These are phyloP conservation scores for Moxostoma hubbsi DNA, from an alignment of 2,797 vertebrate species.

Conservation along the genomic window DNA sequence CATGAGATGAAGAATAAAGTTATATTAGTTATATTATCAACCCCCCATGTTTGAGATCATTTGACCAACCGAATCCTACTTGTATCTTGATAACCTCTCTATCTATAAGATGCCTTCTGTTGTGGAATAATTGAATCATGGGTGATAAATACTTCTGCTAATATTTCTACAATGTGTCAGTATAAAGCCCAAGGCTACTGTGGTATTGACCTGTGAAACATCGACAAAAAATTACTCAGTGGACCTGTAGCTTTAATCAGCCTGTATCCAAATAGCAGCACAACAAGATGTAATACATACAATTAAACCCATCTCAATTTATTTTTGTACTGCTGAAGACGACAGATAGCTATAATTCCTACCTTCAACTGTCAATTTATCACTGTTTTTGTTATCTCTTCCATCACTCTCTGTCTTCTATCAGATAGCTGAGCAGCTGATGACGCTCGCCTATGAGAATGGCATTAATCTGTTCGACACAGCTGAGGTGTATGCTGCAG, in stretches of 20 bases:
- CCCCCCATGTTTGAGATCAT: not conserved
- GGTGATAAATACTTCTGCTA: not conserved
- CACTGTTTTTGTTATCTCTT: constrained; percentile 19
- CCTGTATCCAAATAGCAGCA: not conserved
- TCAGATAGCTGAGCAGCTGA: constrained; percentile 91
- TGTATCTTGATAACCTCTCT: no score
- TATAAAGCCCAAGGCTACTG: not conserved
- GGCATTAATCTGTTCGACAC: constrained; percentile 97
- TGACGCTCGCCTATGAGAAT: constrained; percentile 94
- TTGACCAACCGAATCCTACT: not conserved
- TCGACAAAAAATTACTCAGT: no score
- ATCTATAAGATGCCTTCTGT: no score
- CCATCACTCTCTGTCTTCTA: constrained; percentile 26
- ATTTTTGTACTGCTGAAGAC: not conserved
- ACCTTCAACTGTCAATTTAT: not conserved
- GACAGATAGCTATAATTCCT: not conserved
- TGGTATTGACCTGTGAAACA: not conserved
- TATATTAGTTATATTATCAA: no score
- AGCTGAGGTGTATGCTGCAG: constrained; percentile 89
- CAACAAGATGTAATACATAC: not conserved
- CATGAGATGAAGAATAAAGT: no score
- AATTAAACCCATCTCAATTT: not conserved
- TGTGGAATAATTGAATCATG: no score
- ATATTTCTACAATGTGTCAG: not conserved
- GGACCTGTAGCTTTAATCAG: not conserved